Percentiles rank a stretch among this genome's conserved stretches.
phyloP scores from a whole-genome alignment of 1,140 invertebrate genomes.

The Orius insidiosus region DNA sequence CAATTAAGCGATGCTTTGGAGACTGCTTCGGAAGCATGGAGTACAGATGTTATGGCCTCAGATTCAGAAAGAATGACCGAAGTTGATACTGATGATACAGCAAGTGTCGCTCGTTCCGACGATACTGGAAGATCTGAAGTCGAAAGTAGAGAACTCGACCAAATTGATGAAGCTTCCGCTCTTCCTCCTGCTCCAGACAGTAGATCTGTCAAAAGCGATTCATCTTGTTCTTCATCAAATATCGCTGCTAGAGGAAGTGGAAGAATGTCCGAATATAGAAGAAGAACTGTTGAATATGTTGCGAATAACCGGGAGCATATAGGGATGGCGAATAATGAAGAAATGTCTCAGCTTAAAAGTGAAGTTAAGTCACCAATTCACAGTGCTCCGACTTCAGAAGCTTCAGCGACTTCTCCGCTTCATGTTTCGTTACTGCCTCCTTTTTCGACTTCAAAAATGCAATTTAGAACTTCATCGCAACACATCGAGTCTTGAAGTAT shows the following conservation, averaged over 20 bases:
- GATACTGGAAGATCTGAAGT: constrained; percentile 48
- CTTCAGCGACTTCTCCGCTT: background rate
- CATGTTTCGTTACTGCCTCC: background rate
- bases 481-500: constrained; percentile 4
- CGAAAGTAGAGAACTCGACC: constrained; percentile 31
- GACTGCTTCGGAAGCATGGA: constrained; percentile 92
- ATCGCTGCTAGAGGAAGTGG: constrained; percentile 27
- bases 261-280: constrained; percentile 25
- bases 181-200: too few species aligned
- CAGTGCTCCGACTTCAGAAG: background rate
- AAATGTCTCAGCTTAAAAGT: constrained; percentile 13
- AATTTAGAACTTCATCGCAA: constrained; percentile 6
- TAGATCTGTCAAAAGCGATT: too few species aligned
- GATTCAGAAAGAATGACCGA: constrained; percentile 86
- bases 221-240: constrained; percentile 20
- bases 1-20: constrained; percentile 55
- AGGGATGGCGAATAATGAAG: constrained; percentile 4
- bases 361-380: constrained; percentile 7
- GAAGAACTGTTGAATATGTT: constrained; percentile 29
- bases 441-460: background rate
- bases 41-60: constrained; percentile 86
- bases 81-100: constrained; percentile 64
- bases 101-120: constrained; percentile 54
- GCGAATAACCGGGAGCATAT: constrained; percentile 27
- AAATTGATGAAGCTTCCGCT: constrained; percentile 7